Evolutionary conservation across 2,888 invertebrate species (phyloP), one percentile per base, ranked within the genome.

Genomic region (Dynastes hyllus): DNA sequence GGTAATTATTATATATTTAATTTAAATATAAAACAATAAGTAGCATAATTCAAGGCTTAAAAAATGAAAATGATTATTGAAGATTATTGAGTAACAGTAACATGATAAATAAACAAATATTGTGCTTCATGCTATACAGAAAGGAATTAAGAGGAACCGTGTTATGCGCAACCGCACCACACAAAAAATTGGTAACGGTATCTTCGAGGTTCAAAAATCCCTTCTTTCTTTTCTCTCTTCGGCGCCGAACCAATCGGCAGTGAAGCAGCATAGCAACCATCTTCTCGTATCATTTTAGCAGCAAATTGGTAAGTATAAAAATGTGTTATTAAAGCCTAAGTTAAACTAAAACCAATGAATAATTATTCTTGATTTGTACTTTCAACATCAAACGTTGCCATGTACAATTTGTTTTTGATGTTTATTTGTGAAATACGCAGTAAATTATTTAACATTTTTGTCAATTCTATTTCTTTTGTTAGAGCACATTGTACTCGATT

Each of bases 271-370:
- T 75, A 76, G 78, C 80, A 77, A 82, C 84, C 84, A 83, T 84
- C 85, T 85, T 84, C 83, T 81, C 80, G 80, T 83, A 80, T 76
- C 80, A 81, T 81, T 81, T 83, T 82, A 84, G 84, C 85, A 83
- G 84, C 82, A 84, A 84, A 82, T 81, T 79, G 84, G 84, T 84
- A 80, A 82, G 84, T 83, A 82, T 76, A 81, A 78, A 80, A 82
- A 80, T 80, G 79, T 81, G 80, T 79, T 81, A 78, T 69, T 32
- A 71, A 66, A 71, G 55, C 27, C n/a, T 27, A 69, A 58, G 58
- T 69, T 58, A 8, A 37, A 27, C 9, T 11, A 27, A 27, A 58
- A 45, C 27, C 29, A 58, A 45, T 40, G 29, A 6, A 16, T 27
- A 76, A 66, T 66, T 66, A 45, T n/a, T 29, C 32, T 37, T 51